Evolutionary conservation across 2,113 vertebrate genomes (phyloP).

Genomic region (Uropsilus gracilis): DNA sequence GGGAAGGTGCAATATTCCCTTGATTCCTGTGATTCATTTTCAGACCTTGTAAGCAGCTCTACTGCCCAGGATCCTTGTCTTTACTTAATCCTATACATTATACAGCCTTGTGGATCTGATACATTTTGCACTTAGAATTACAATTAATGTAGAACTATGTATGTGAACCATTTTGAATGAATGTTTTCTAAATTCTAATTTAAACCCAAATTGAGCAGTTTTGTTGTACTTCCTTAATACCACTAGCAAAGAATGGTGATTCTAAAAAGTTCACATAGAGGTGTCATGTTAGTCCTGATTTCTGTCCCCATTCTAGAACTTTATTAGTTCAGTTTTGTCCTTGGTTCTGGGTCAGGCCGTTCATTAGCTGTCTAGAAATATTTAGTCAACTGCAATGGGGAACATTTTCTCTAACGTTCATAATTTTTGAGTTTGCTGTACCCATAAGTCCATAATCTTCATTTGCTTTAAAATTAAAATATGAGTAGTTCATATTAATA

Average conservation of each 20-base stretch:
- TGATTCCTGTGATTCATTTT: neutral
- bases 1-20: neutral
- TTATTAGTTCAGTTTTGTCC: conserved; percentile 36
- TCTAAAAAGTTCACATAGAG: conserved; percentile 4
- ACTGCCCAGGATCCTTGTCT: neutral
- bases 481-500: neutral
- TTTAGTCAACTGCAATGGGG: neutral
- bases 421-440: conserved; percentile 26
- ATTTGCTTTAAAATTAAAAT: conserved; percentile 53
- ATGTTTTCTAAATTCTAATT: conserved; percentile 29
- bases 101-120: neutral
- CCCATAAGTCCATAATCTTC: neutral
- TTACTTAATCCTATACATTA: neutral
- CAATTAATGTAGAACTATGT: conserved; percentile 5
- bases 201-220: conserved; percentile 19
- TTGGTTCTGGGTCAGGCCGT: neutral
- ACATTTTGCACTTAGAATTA: conserved; percentile 48
- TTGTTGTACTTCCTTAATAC: conserved; percentile 49
- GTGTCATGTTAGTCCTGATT: conserved; percentile 38
- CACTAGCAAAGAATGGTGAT: neutral
- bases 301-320: neutral
- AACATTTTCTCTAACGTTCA: conserved; percentile 13
- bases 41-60: neutral
- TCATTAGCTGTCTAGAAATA: conserved; percentile 52
- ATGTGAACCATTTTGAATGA: neutral